Percentiles rank a stretch among this genome's conserved stretches.
Evolutionary conservation across 2,797 vertebrate species (phyloP).

Genomic region (Cryptoprocta ferox): DNA sequence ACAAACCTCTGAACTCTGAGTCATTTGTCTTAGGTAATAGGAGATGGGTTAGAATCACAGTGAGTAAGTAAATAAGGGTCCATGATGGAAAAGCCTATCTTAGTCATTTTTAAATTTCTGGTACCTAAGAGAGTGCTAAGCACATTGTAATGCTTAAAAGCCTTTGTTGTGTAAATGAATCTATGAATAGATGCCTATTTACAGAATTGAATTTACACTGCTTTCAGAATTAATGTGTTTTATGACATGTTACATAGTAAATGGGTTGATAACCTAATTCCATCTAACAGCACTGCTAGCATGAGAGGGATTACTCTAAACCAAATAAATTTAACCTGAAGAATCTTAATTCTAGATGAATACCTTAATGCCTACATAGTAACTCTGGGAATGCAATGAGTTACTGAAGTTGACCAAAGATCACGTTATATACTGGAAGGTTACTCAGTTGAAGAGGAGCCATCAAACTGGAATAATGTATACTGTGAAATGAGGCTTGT

Average conservation of each 20-base stretch:
- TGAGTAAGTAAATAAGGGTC: background rate
- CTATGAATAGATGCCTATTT: background rate
- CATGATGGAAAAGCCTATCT: background rate
- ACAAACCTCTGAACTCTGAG: background rate
- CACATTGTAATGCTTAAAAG: background rate
- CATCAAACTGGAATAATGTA: background rate
- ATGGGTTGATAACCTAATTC: background rate
- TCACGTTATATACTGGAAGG: background rate
- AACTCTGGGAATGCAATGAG: background rate
- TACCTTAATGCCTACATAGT: background rate
- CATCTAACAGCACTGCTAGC: background rate
- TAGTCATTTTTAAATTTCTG: background rate
- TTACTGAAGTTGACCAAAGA: background rate
- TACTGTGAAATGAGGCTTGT: background rate
- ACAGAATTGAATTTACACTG: background rate
- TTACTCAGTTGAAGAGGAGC: background rate
- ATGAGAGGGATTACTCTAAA: background rate
- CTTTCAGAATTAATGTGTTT: background rate
- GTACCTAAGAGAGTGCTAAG: background rate
- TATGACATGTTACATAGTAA: background rate
- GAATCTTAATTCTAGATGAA: slow-evolving; percentile 15
- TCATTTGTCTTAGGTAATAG: background rate
- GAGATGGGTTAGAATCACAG: background rate
- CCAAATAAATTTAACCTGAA: background rate
- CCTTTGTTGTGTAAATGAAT: background rate